Base-by-base conservation (phyloP, 2,888 invertebrate species). In the Protula sp. region DNA sequence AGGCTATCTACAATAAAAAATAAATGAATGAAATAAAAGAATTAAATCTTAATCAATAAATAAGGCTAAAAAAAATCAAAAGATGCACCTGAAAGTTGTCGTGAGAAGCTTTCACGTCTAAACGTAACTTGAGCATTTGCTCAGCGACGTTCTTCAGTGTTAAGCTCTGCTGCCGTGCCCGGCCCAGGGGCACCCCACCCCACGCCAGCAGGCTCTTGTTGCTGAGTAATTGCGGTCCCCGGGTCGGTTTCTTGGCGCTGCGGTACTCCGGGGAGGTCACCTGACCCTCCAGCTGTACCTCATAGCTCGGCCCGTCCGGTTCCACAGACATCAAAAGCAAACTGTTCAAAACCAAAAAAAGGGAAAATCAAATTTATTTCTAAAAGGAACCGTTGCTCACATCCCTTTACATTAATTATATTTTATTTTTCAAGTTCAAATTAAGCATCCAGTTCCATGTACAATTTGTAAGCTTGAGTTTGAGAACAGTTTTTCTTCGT, bases 271-370 rank as follows among this genome's bases (percentile, higher is more conserved):
- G 55, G 26, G 53, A 9, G 59, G 26, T 47, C 47, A n/a, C 9
- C 4, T 73, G 65, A 1, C 71, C 74, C 22, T 53, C 58, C 24
- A 76, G 48, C 2, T 61, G 57, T 0, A 74, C 54, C 64, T 76
- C 75, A 62, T 70, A 76, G 47, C 68, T 66, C 2, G 70, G 71
- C 19, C 74, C 73, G 31, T 73, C 69, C 3, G 74, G 74, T 52
- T 72, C 67, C 1, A 75, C 58, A 27, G 62, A 63, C 72, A 75
- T 71, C 62, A 73, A 55, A 30, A 76, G 57, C 24, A 70, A 55
- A 38, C 74, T 74, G 64, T 4, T 5, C 22, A 50, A 5, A 50
- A 26, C 9, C 9, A 38, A 38, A 14, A 9, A 38, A 14, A 14
- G 45, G n/a, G 9, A 38, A 9, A 38, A 38, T n/a, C 2, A 50